These are phyloP conservation scores for Spermophilus dauricus DNA, from an alignment of 2,113 vertebrate genomes.

Conservation along the genomic window DNA sequence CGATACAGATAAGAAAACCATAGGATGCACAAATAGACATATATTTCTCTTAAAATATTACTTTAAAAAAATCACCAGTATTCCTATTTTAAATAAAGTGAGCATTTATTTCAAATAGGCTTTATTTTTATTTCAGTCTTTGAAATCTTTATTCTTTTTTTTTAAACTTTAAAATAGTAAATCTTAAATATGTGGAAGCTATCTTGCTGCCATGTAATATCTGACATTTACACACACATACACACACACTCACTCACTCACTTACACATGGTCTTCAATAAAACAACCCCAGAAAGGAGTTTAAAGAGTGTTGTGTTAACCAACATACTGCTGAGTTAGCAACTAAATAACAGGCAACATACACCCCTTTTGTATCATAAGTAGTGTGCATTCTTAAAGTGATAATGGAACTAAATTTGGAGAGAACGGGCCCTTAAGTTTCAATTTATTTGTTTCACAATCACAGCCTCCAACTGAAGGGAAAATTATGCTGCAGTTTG, in stretches of 20 bases:
- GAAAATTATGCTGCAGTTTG: conserved; percentile 76
- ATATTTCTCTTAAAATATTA: neutral
- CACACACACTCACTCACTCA: neutral
- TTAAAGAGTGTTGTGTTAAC: conserved; percentile 24
- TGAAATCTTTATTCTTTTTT: conserved; percentile 80
- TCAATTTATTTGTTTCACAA: conserved; percentile 83
- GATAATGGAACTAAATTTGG: conserved; percentile 81
- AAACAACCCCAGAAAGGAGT: conserved; percentile 55
- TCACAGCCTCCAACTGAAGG: conserved; percentile 75
- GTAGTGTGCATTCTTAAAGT: conserved; percentile 78
- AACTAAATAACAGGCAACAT: neutral
- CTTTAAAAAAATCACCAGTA: neutral
- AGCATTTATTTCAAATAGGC: neutral
- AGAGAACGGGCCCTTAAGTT: conserved; percentile 73
- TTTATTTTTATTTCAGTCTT: conserved; percentile 77
- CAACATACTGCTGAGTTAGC: conserved; percentile 66
- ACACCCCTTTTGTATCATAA: conserved; percentile 63
- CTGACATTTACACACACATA: neutral
- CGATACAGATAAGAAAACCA: neutral
- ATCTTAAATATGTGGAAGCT: conserved; percentile 79
- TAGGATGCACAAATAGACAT: neutral
- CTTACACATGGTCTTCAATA: neutral
- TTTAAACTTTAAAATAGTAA: conserved; percentile 84
- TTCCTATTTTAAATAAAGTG: neutral
- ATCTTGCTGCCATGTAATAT: conserved; percentile 55